A percentile compares a stretch with the other conserved stretches of the same genome.
Evolutionary conservation across 2,113 vertebrate species (phyloP).

Genomic region (Epinephelus moara): DNA sequence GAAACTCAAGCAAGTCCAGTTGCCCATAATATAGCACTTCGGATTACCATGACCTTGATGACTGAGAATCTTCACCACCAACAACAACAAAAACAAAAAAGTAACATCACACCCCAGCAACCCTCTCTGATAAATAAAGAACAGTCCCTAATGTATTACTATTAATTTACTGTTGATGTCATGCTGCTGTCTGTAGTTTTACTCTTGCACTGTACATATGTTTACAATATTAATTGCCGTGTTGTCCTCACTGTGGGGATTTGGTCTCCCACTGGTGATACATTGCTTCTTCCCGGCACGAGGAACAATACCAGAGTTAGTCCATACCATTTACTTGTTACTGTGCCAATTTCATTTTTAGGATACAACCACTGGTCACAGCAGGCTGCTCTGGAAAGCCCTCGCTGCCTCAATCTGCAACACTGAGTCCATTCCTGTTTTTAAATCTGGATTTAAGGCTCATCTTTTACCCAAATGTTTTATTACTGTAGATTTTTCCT

Average conservation of each 20-base stretch:
- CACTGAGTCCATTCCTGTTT: not conserved
- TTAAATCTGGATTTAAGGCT: no score
- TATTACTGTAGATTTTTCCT: not conserved
- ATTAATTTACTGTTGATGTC: not conserved
- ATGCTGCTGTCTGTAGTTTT: not conserved
- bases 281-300: not conserved
- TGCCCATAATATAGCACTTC: no score
- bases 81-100: no score
- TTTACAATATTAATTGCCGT: not conserved
- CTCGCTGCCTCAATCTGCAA: not conserved
- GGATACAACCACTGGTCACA: not conserved
- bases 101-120: no score
- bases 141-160: no score
- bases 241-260: not conserved
- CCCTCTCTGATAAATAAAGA: no score
- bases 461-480: not conserved
- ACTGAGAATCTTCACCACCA: no score
- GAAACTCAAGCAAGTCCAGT: no score
- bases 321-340: no score
- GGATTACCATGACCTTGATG: no score
- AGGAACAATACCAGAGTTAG: not conserved
- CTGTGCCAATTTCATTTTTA: not conserved
- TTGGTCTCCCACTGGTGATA: not conserved
- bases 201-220: not conserved
- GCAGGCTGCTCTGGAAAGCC: not conserved